Evolutionary conservation across 2,888 invertebrate species (phyloP).

Genomic region (Melieria picta): DNA sequence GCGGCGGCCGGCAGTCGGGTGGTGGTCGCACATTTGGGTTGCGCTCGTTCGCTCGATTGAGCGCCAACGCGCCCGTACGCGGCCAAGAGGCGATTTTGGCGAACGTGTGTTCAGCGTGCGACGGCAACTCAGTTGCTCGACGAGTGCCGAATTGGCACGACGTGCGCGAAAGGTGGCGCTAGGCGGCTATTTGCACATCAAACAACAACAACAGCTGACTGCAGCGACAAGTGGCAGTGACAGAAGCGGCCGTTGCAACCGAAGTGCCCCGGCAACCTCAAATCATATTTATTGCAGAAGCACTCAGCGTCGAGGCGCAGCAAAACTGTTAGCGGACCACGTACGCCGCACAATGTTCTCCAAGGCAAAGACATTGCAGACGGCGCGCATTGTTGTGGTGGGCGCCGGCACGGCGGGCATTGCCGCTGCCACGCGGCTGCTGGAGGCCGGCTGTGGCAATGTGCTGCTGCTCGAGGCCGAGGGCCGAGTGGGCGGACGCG

Average conservation of each 20-base stretch:
- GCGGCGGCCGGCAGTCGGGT: too few species aligned
- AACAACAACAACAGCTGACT: not conserved
- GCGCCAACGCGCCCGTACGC: too few species aligned
- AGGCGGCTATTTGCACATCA: not conserved
- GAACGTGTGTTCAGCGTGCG: too few species aligned
- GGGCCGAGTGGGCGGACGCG: slow-evolving; percentile 73
- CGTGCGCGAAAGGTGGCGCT: slow-evolving; percentile 8
- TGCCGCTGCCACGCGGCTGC: slow-evolving; percentile 63
- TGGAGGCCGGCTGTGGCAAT: slow-evolving; percentile 64
- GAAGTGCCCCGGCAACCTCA: too few species aligned
- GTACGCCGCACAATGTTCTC: not conserved
- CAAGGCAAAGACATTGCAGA: slow-evolving; percentile 33
- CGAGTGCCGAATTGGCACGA: slow-evolving; percentile 31
- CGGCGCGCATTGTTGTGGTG: slow-evolving; percentile 59
- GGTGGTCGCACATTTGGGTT: too few species aligned
- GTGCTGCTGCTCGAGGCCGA: slow-evolving; percentile 73
- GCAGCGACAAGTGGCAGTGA: not conserved
- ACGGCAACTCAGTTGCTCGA: slow-evolving; percentile 27
- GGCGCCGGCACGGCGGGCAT: slow-evolving; percentile 65
- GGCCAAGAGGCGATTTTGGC: too few species aligned
- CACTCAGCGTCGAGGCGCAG: not conserved
- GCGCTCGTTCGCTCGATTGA: too few species aligned
- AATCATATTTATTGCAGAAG: too few species aligned
- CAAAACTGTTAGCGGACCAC: too few species aligned
- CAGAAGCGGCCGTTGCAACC: not conserved